Evolutionary conservation across 2,113 vertebrate genomes (phyloP).

Genomic region (Pteruthius melanotis): DNA sequence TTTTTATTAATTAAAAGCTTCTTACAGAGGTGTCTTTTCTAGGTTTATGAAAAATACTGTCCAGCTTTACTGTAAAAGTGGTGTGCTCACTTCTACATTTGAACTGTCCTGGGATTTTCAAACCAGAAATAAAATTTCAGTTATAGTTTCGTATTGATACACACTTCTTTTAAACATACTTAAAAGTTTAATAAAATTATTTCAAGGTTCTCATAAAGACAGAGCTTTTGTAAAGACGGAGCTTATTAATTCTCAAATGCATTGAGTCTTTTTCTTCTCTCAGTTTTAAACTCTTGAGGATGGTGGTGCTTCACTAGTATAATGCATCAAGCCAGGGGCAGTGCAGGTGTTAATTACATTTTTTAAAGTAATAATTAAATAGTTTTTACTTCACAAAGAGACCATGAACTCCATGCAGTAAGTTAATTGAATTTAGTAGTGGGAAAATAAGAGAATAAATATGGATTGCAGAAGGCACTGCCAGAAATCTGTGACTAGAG

Average conservation of each 20-base stretch:
- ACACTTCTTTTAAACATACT: neutral
- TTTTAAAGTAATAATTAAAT: conserved; percentile 6
- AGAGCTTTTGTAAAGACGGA: neutral
- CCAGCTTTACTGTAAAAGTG: neutral
- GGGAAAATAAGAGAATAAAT: neutral
- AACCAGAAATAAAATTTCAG: neutral
- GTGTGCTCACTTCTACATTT: neutral
- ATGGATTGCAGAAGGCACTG: neutral
- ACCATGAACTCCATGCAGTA: neutral
- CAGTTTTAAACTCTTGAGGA: neutral
- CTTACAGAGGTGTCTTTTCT: neutral
- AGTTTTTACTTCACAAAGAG: neutral
- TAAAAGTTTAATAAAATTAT: neutral
- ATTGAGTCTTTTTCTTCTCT: neutral
- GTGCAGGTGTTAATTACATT: conserved; percentile 20
- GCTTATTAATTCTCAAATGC: neutral
- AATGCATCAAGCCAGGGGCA: neutral
- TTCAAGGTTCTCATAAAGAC: neutral
- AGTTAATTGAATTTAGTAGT: neutral
- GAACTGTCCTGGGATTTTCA: neutral
- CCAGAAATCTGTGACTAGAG: neutral
- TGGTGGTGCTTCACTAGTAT: neutral
- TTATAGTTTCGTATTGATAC: neutral
- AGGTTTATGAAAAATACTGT: neutral
- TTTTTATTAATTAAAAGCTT: neutral